Evolutionary conservation across 1,140 invertebrate genomes (phyloP).

Genomic region (Apis florea): DNA sequence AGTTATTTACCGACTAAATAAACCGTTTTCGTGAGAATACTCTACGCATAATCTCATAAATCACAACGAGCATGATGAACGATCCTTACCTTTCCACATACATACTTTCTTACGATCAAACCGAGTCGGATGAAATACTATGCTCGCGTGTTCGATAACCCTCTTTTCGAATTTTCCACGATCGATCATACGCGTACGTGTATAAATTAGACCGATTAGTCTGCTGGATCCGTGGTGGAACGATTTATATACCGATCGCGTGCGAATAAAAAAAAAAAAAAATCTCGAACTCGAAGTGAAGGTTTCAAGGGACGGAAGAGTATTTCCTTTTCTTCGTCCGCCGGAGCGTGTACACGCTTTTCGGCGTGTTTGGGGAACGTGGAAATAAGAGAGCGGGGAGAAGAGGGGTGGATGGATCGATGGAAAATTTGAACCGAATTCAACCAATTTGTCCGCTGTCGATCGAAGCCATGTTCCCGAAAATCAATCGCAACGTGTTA

Average conservation of each 20-base stretch:
- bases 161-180: slow-evolving; percentile 14
- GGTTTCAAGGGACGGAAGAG: too few species aligned
- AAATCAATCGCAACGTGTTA: slow-evolving; percentile 61
- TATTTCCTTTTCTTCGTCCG: too few species aligned
- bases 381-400: too few species aligned
- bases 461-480: slow-evolving; percentile 39
- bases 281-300: too few species aligned
- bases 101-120: slow-evolving; percentile 7
- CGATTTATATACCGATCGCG: too few species aligned
- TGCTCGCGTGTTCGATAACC: slow-evolving; percentile 21
- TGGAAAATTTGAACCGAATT: slow-evolving; percentile 37
- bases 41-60: slow-evolving; percentile 57
- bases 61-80: slow-evolving; percentile 58
- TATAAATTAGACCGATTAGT: too few species aligned
- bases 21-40: slow-evolving; percentile 19
- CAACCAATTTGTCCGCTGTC: slow-evolving; percentile 45
- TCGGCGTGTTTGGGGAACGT: not conserved
- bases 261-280: too few species aligned
- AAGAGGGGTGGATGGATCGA: not conserved
- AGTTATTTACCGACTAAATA: slow-evolving; percentile 9
- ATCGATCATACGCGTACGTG: too few species aligned
- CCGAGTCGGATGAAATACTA: slow-evolving; percentile 37
- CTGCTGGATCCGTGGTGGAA: too few species aligned
- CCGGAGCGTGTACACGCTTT: not conserved
- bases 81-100: slow-evolving; percentile 34